A percentile compares a stretch with the other conserved stretches of the same genome.
phyloP scores from a whole-genome alignment of 2,797 vertebrate genomes.

The Tenualosa thibaudeaui region DNA sequence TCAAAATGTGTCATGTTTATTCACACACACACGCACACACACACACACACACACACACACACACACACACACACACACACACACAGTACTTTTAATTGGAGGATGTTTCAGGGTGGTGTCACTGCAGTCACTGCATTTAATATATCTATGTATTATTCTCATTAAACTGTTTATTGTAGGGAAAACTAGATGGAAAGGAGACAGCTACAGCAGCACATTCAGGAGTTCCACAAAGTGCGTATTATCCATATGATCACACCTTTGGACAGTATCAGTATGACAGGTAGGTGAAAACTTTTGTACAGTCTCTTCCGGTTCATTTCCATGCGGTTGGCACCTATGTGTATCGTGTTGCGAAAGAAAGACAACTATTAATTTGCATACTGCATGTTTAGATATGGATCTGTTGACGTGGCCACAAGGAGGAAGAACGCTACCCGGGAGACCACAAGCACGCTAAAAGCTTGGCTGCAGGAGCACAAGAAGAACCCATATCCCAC shows the following conservation, averaged over 20 bases:
- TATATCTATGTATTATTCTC: background rate
- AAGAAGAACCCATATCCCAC: conserved; percentile 88
- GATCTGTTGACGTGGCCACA: conserved; percentile 85
- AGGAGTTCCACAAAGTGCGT: conserved; percentile 80
- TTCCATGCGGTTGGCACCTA: background rate
- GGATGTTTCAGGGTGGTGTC: no score
- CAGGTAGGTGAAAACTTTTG: conserved; percentile 80
- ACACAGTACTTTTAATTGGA: no score
- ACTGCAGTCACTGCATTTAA: background rate
- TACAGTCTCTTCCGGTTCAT: background rate
- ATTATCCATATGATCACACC: conserved; percentile 89
- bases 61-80: no score
- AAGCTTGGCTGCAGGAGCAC: conserved; percentile 88
- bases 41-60: background rate
- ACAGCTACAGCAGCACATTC: conserved; percentile 78
- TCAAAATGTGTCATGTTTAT: background rate
- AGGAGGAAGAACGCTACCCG: conserved; percentile 93
- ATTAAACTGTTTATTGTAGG: conserved; percentile 70
- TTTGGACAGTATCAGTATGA: conserved; percentile 92
- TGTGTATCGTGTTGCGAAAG: background rate
- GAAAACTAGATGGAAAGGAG: conserved; percentile 85
- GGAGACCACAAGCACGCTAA: conserved; percentile 89
- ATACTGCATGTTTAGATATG: conserved; percentile 74
- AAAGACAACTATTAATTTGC: background rate
- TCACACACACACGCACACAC: background rate